Evolutionary conservation across 2,888 invertebrate genomes (phyloP).

Genomic region (Amiota communis): DNA sequence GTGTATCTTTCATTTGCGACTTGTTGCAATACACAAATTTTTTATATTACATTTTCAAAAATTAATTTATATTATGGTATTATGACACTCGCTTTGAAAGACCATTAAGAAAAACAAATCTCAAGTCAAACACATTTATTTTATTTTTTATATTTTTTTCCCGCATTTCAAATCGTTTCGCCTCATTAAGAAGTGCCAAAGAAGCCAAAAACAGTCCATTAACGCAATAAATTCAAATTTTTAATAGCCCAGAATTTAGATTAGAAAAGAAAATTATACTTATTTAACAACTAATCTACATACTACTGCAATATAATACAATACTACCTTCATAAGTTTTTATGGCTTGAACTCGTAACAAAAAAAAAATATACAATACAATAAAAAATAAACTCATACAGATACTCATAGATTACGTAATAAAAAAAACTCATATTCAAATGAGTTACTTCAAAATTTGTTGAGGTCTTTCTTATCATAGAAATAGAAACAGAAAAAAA

Average conservation of each 20-base stretch:
- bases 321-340: neutral
- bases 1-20: neutral
- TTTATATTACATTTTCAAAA: neutral
- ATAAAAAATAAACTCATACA: neutral
- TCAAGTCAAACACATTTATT: constrained; percentile 11
- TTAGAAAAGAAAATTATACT: constrained; percentile 42
- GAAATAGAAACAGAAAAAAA: constrained; percentile 44
- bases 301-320: neutral
- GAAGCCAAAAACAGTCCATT: constrained; percentile 44
- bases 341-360: neutral
- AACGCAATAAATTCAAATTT: constrained; percentile 54
- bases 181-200: neutral
- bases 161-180: neutral
- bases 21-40: constrained; percentile 1
- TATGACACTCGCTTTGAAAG: neutral
- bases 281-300: neutral
- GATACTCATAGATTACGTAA: neutral
- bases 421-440: neutral
- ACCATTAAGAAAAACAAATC: neutral
- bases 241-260: constrained; percentile 58
- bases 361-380: constrained; percentile 23
- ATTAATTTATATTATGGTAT: neutral
- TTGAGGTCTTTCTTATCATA: constrained; percentile 33
- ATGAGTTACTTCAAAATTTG: neutral
- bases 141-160: neutral